Evolutionary conservation across 2,888 invertebrate species (phyloP), one percentile per base, ranked within the genome.

Genomic region (Phyllotreta striolata): DNA sequence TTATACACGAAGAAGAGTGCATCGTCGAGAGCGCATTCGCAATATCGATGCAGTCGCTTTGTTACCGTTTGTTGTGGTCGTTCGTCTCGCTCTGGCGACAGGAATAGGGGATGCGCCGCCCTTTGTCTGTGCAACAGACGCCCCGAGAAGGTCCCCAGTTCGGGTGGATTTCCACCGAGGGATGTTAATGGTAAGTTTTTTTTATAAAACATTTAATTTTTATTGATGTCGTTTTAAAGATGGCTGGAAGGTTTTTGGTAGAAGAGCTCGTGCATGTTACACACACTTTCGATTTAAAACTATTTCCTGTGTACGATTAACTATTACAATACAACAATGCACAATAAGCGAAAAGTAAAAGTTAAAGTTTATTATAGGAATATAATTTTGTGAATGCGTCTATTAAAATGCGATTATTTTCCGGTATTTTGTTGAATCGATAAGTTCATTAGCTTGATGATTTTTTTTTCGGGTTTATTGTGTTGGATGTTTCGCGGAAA

Each of bases 31-130:
- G 24, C 24, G 24, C 24, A 24, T 24, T 4, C 24, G 24, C 24
- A 24, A 24, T n/a, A n/a, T 44, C 52, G 44, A 40, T 46, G 35
- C 44, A 43, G 24, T n/a, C n/a, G 12, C 52, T 52, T 52, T 13
- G 9, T 12, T 14, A 9, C n/a, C n/a, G n/a, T n/a, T 60, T 54
- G 24, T 24, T 60, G 60, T 60, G 52, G 52, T 52, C 52, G 52
- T 60, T 60, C 1, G 6, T 60, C 60, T 60, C 52, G 35, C 38
- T 52, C 52, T 3, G 14, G 13, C 52, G 49, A 10, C 7, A 12
- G 14, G 34, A 38, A 13, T 38, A 12, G 13, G 52, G 52, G 52
- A 52, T 38, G 13, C 39, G 52, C 52, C 39, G 35, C 52, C 14
- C 38, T 52, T 35, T 52, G 37, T 35, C 35, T 35, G 10, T 49